A percentile compares a stretch with the other conserved stretches of the same genome.
Conservation (phyloP, 2,113 vertebrate genomes). For the Marmota monax region DNA sequence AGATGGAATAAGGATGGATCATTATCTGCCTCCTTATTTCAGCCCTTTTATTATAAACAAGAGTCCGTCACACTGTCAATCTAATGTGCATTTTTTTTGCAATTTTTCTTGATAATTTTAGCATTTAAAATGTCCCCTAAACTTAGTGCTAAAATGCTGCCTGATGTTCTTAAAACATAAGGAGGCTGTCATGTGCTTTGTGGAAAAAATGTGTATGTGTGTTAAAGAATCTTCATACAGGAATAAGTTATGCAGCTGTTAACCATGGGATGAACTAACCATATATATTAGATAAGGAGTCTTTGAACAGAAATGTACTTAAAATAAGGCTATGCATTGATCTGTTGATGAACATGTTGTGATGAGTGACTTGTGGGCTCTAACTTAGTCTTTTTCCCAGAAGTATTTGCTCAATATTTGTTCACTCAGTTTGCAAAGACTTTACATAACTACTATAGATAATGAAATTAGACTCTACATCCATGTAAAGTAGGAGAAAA, state of each 20-base stretch:
- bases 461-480: background rate
- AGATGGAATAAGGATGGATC: background rate
- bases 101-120: background rate
- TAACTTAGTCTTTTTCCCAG: background rate
- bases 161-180: background rate
- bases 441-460: background rate
- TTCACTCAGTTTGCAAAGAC: background rate
- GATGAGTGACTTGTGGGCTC: background rate
- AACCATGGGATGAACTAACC: background rate
- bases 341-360: background rate
- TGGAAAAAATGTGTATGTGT: background rate
- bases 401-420: background rate
- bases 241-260: background rate
- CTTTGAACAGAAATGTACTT: constrained; percentile 31
- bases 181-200: background rate
- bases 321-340: background rate
- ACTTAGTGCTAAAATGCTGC: background rate
- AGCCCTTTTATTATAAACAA: background rate
- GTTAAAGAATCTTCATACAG: background rate
- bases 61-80: background rate
- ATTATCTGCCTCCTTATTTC: background rate
- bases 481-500: background rate
- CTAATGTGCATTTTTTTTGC: background rate
- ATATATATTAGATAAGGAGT: background rate
- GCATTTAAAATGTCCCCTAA: background rate